Conservation (phyloP, 53 echinoderm and acorn worm species). For the Henricia sp. region DNA sequence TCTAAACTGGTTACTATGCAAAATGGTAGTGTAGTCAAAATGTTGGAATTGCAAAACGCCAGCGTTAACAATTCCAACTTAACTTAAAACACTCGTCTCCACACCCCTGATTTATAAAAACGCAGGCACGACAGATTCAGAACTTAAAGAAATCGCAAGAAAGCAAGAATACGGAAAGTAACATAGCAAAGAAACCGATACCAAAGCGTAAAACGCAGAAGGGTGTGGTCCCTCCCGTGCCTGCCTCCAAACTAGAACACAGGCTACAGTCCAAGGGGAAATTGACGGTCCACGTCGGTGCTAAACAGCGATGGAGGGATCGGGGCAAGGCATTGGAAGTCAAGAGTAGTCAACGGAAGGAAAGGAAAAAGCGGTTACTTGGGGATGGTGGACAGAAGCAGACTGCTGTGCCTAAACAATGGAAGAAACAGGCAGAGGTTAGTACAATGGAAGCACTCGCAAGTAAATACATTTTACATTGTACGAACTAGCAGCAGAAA, state of each 20-base stretch:
- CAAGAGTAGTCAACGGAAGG: constrained; percentile 60
- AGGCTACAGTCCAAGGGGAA: constrained; percentile 58
- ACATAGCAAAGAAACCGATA: constrained; percentile 16
- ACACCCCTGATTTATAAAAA: background rate
- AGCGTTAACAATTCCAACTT: too few relatives aligned
- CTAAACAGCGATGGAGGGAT: constrained; percentile 74
- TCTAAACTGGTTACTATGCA: too few relatives aligned
- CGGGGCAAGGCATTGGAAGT: constrained; percentile 68
- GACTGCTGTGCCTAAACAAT: constrained; percentile 15
- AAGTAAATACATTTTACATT: too few relatives aligned
- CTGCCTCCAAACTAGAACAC: constrained; percentile 60
- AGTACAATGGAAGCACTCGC: too few relatives aligned
- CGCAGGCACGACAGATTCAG: constrained; percentile 23
- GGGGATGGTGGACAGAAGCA: constrained; percentile 23
- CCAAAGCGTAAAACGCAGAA: background rate
- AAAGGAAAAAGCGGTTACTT: constrained; percentile 46
- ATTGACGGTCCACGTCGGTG: constrained; percentile 65
- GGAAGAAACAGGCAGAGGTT: constrained; percentile 2
- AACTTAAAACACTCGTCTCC: too few relatives aligned
- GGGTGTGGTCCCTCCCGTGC: constrained; percentile 36
- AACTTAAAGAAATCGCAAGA: constrained; percentile 13
- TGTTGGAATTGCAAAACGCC: too few relatives aligned
- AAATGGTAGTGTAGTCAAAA: too few relatives aligned
- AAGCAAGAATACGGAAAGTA: background rate
- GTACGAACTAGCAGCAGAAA: too few relatives aligned